A percentile compares a stretch with the other conserved stretches of the same genome.
Evolutionary conservation across 2,797 vertebrate species (phyloP).

Genomic region (Ctenochaetus hawaiiensis): DNA sequence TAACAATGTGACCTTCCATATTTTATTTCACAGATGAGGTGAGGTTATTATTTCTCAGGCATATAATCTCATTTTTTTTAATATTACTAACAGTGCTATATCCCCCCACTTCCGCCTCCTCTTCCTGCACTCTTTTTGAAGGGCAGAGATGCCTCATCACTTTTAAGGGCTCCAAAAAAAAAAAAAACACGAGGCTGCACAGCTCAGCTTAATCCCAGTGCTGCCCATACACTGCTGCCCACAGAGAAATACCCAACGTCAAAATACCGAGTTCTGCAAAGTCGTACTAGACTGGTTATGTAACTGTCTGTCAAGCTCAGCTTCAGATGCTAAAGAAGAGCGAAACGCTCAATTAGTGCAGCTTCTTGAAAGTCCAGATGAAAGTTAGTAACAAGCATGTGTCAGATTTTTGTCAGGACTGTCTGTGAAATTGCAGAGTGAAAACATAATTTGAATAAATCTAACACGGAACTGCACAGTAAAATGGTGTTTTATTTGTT

Average conservation of each 20-base stretch:
- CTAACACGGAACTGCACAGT: no score
- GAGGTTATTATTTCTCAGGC: conserved; percentile 31
- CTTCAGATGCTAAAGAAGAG: conserved; percentile 23
- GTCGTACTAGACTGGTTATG: conserved; percentile 61
- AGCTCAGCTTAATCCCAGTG: conserved; percentile 70
- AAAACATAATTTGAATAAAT: no score
- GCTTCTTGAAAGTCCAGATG: conserved; percentile 5
- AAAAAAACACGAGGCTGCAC: conserved; percentile 35
- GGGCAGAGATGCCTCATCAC: conserved; percentile 66
- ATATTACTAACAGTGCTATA: conserved; percentile 47
- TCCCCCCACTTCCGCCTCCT: conserved; percentile 33
- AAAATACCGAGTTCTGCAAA: conserved; percentile 64
- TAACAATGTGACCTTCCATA: conserved; percentile 37
- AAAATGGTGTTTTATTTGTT: not conserved
- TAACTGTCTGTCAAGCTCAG: conserved; percentile 68
- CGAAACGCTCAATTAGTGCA: conserved; percentile 5
- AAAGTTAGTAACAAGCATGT: conserved; percentile 21
- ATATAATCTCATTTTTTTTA: conserved; percentile 57
- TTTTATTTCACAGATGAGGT: conserved; percentile 39
- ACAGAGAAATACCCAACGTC: conserved; percentile 50
- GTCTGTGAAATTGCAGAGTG: no score
- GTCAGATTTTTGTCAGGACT: not conserved
- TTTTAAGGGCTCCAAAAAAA: conserved; percentile 58
- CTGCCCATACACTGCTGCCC: conserved; percentile 53
- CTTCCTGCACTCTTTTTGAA: conserved; percentile 34